Conservation (phyloP, 2,888 invertebrate genomes). For the Phortica okadai region DNA sequence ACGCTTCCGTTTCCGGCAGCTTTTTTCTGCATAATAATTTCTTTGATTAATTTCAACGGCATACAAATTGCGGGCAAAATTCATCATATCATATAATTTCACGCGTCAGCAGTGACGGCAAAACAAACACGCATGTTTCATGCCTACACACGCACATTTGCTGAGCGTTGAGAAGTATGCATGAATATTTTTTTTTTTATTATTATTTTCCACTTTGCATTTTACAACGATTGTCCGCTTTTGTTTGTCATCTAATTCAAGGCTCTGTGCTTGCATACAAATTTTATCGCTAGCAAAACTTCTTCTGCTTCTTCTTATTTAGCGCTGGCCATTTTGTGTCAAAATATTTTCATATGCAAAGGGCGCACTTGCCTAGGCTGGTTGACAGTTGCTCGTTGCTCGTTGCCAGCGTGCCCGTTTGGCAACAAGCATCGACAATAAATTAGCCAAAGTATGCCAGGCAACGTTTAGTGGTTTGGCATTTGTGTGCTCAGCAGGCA, state of each 20-base stretch:
- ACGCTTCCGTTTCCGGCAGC: too few relatives aligned
- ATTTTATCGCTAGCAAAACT: neutral
- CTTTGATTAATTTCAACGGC: too few relatives aligned
- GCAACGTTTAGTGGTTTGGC: constrained; percentile 27
- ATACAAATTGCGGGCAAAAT: too few relatives aligned
- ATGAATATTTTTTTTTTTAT: constrained; percentile 8
- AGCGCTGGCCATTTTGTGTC: neutral
- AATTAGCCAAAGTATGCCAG: constrained; percentile 29
- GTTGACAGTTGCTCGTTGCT: neutral
- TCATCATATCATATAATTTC: neutral
- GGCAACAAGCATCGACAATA: constrained; percentile 24
- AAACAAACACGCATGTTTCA: constrained; percentile 36
- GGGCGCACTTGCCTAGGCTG: neutral
- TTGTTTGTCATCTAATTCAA: neutral
- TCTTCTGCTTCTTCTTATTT: neutral
- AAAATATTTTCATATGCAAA: constrained; percentile 24
- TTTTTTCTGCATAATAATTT: too few relatives aligned
- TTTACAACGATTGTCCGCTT: neutral
- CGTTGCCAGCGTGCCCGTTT: constrained; percentile 13
- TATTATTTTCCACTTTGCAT: neutral
- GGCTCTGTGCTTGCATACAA: neutral
- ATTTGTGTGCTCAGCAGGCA: neutral
- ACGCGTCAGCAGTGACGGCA: constrained; percentile 51
- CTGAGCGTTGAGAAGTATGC: neutral
- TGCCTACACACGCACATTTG: neutral